Conservation (phyloP, 2,797 vertebrate species). For the Chaetophractus vellerosus region DNA sequence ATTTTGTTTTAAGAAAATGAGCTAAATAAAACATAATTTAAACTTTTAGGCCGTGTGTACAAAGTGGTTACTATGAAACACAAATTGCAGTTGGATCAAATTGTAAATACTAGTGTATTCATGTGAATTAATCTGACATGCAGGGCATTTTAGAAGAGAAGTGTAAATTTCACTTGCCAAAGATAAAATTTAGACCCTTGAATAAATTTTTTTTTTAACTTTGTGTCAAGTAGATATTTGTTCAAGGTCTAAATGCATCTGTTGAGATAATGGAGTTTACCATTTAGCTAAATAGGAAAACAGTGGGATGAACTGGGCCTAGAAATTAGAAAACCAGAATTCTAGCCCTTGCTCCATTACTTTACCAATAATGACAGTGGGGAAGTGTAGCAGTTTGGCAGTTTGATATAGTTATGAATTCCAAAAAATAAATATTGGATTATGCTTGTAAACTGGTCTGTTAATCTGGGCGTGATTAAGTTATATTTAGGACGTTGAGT, state of each 20-base stretch:
- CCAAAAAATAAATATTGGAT: too few species aligned
- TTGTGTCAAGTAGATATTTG: not conserved
- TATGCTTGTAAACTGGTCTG: too few species aligned
- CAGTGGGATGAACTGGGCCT: not conserved
- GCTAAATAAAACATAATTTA: slow-evolving; percentile 11
- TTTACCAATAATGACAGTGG: not conserved
- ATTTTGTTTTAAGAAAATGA: slow-evolving; percentile 44
- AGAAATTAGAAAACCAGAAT: not conserved
- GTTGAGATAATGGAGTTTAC: not conserved
- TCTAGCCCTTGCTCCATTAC: not conserved
- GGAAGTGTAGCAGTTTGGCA: too few species aligned
- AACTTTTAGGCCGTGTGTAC: slow-evolving; percentile 17
- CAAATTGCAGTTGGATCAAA: not conserved
- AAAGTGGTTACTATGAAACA: not conserved
- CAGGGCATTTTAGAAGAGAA: not conserved
- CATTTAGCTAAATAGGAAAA: not conserved
- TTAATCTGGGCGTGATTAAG: too few species aligned
- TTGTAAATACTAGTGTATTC: not conserved
- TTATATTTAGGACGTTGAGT: too few species aligned
- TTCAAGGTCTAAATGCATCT: slow-evolving; percentile 7
- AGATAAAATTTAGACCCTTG: not conserved
- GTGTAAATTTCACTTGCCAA: not conserved
- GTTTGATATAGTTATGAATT: too few species aligned
- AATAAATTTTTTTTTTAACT: slow-evolving; percentile 26
- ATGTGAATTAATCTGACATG: not conserved